Base-by-base conservation (phyloP, 2,113 vertebrate species). In the Myrmophylax atrothorax region DNA sequence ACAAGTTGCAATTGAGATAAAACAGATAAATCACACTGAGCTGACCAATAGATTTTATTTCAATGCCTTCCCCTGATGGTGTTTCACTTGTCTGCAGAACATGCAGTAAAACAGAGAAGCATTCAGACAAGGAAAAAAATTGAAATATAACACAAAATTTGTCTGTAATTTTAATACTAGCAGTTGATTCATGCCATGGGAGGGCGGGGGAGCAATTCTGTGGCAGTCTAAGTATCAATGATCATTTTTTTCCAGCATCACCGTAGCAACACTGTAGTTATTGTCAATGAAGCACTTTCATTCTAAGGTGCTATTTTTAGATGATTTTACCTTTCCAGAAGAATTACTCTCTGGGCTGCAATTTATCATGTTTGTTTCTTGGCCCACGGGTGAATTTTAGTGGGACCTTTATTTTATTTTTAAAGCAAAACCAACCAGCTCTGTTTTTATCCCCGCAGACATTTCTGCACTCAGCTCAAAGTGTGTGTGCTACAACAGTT, bases 211-310 rank as follows among this genome's bases (percentile, higher is more conserved):
- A 96, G 87, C 89, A 86, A 66, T 83, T 96, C 75, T 83, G 74
- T 89, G 87, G 84, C 82, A 91, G 73, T 67, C 86, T 80, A 83
- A 97, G 90, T 83, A 96, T 92, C 91, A 94, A 76, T 14, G 13
- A 95, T 79, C 91, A 95, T 94, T 94, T 96, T 96, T 96, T 95
- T 85, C 87, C 92, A 93, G 87, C 83, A 93, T 97, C 94, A 97
- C 95, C 77, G 64, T 95, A 96, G 96, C 95, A 97, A 93, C 93
- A 94, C 95, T 90, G 94, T 89, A 91, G 96, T 96, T 95, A 96
- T 93, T 96, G 94, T 94, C 96, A 96, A 96, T 96, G 95, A 93
- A 92, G 69, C 68, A 91, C 94, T 95, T 96, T 86, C 95, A 88
- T 79, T 94, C 68, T 83, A 66, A 85, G 94, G 82, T 72, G 77